Percentiles rank a stretch among this genome's conserved stretches.
Conservation (phyloP, 2,888 invertebrate species). For the Athripsodes cinereus region DNA sequence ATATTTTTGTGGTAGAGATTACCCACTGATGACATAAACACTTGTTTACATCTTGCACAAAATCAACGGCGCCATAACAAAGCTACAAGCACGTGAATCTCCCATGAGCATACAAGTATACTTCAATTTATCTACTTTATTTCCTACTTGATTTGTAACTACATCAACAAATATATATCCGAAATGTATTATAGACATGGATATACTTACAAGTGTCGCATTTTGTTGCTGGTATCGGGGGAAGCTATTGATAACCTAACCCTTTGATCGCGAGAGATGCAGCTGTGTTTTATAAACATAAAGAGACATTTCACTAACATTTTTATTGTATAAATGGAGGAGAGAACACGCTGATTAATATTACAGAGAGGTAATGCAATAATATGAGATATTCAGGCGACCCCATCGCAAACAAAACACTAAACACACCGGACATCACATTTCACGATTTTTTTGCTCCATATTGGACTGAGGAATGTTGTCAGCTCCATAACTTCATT, state of each 20-base stretch:
- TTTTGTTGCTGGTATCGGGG: slow-evolving; percentile 17
- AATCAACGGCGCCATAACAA: background rate
- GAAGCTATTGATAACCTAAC: slow-evolving; percentile 23
- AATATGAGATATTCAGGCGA: slow-evolving; percentile 17
- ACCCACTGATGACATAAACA: too few relatives aligned
- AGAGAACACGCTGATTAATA: slow-evolving; percentile 9
- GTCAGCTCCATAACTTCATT: too few relatives aligned
- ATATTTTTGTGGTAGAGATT: too few relatives aligned
- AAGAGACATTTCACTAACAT: slow-evolving; percentile 16
- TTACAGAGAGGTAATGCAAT: slow-evolving; percentile 14
- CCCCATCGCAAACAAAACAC: slow-evolving; percentile 18
- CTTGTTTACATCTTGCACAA: slow-evolving; percentile 1
- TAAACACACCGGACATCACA: slow-evolving; percentile 21
- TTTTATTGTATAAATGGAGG: slow-evolving; percentile 9
- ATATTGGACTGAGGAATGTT: slow-evolving; percentile 6
- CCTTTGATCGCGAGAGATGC: slow-evolving; percentile 12
- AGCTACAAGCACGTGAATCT: background rate
- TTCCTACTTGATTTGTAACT: background rate
- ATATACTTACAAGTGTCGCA: slow-evolving; percentile 21
- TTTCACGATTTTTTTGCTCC: slow-evolving; percentile 16
- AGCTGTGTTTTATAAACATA: background rate
- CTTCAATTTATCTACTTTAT: background rate
- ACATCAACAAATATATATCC: background rate
- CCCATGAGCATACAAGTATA: background rate
- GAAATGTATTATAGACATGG: background rate